Evolutionary conservation across 2,888 invertebrate species (phyloP).

Genomic region (Noctua fimbriata): DNA sequence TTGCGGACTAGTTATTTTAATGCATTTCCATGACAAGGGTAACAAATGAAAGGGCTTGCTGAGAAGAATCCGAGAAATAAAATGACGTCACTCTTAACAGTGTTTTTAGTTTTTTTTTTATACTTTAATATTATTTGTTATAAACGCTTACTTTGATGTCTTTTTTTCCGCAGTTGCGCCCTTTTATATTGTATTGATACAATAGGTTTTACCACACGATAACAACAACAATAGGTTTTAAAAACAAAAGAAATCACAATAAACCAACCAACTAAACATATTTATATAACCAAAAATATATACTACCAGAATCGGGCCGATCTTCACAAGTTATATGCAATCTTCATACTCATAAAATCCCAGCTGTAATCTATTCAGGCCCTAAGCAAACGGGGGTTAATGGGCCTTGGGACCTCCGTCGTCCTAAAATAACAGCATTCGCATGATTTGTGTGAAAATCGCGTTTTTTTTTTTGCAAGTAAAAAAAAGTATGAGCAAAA

Average conservation of each 20-base stretch:
- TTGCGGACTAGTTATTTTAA: no score
- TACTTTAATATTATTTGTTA: no score
- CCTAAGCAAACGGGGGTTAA: slow-evolving; percentile 71
- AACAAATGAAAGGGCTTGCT: no score
- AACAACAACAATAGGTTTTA: no score
- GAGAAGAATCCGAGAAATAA: no score
- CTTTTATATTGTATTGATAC: no score
- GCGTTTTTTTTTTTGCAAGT: slow-evolving; percentile 29
- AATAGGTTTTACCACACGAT: no score
- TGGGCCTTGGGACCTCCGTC: slow-evolving; percentile 54
- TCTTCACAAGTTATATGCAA: slow-evolving; percentile 59
- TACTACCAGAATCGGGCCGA: slow-evolving; percentile 3
- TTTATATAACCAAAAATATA: slow-evolving; percentile 9
- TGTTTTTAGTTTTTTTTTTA: no score
- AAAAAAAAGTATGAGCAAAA: slow-evolving; percentile 11
- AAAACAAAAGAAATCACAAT: not conserved
- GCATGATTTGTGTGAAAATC: slow-evolving; percentile 64
- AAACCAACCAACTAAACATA: not conserved
- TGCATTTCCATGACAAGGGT: no score
- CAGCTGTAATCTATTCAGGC: slow-evolving; percentile 69
- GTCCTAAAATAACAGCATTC: slow-evolving; percentile 71
- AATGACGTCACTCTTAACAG: no score
- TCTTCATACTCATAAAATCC: slow-evolving; percentile 62
- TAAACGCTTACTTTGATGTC: not conserved
- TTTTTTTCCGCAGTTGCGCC: not conserved